phyloP scores from a whole-genome alignment of 2,113 vertebrate genomes.

The Scartelaos histophorus region DNA sequence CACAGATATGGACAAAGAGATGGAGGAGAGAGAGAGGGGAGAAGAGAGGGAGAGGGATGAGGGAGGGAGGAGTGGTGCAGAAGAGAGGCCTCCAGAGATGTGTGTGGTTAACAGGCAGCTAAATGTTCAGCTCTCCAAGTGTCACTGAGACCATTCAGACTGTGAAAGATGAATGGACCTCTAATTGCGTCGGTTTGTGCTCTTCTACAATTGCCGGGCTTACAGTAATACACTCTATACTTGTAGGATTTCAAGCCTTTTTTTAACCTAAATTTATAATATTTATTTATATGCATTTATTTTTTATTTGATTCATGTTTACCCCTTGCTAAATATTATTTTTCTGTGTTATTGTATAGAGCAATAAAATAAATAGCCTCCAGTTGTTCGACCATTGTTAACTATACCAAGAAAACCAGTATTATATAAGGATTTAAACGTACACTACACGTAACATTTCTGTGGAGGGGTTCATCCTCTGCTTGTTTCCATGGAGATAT shows the following conservation, averaged over 20 bases:
- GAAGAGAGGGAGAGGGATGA: not conserved
- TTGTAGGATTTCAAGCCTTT: not conserved
- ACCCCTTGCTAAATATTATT: too few relatives aligned
- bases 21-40: not conserved
- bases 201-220: not conserved
- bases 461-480: too few relatives aligned
- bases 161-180: constrained; percentile 31
- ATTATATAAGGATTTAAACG: too few relatives aligned
- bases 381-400: too few relatives aligned
- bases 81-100: constrained; percentile 26
- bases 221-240: not conserved
- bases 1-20: constrained; percentile 21
- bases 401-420: too few relatives aligned
- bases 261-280: not conserved
- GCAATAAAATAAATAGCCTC: too few relatives aligned
- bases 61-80: not conserved
- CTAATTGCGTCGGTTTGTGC: constrained; percentile 9
- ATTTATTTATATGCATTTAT: too few relatives aligned
- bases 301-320: not conserved
- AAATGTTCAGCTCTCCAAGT: constrained; percentile 40
- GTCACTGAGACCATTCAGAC: constrained; percentile 42
- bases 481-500: too few relatives aligned
- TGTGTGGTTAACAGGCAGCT: constrained; percentile 55
- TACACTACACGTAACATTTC: too few relatives aligned
- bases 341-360: too few relatives aligned